These are phyloP conservation scores for Muraenolepis orangiensis DNA, from an alignment of 2,797 vertebrate genomes.

Conservation along the genomic window DNA sequence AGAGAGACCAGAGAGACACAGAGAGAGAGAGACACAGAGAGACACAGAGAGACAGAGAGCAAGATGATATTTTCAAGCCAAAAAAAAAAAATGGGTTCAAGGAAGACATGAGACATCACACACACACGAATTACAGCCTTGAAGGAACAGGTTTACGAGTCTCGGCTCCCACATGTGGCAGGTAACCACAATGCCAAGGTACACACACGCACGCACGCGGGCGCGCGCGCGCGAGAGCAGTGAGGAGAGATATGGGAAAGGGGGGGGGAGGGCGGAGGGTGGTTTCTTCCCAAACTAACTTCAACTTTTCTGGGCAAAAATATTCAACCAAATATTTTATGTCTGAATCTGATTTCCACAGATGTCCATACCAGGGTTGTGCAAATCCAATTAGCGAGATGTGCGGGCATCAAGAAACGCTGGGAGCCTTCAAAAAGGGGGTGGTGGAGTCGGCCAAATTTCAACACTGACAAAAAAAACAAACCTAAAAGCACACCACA, in stretches of 20 bases:
- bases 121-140: slow-evolving; percentile 16
- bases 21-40: background rate
- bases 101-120: background rate
- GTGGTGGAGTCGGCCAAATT: background rate
- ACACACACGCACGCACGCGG: no score
- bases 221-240: background rate
- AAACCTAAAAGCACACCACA: no score
- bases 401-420: background rate
- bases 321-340: background rate
- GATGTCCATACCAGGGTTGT: background rate
- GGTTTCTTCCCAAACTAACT: background rate
- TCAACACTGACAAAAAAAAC: background rate
- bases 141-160: slow-evolving; percentile 42
- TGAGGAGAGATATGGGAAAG: background rate
- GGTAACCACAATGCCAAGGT: slow-evolving; percentile 56
- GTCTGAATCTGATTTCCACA: background rate
- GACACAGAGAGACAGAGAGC: slow-evolving; percentile 6
- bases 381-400: background rate
- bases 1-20: slow-evolving; percentile 44
- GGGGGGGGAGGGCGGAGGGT: no score
- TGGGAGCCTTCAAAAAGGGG: background rate
- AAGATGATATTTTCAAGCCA: no score
- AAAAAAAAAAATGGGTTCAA: slow-evolving; percentile 3
- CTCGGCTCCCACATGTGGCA: slow-evolving; percentile 40
- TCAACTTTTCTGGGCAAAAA: background rate